Evolutionary conservation across 2,797 vertebrate species (phyloP).

Genomic region (Hemitrygon akajei): DNA sequence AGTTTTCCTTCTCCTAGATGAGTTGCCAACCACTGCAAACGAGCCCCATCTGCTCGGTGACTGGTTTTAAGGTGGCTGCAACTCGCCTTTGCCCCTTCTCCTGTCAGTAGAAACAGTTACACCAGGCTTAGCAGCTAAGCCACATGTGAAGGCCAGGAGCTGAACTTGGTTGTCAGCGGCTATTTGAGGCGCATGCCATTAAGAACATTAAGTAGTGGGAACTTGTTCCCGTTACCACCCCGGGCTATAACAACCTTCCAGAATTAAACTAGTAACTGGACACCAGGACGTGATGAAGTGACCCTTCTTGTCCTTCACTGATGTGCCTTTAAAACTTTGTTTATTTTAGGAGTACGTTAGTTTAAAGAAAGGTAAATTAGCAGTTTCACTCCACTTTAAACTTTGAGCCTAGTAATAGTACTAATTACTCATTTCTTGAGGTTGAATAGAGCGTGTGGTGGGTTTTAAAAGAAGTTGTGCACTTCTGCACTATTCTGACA

Average conservation of each 20-base stretch:
- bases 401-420: neutral
- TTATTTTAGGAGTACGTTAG: neutral
- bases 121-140: no score
- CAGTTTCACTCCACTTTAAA: neutral
- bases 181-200: no score
- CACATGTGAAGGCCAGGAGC: no score
- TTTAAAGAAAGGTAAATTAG: neutral
- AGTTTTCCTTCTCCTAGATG: no score
- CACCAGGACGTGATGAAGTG: neutral
- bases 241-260: neutral
- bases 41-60: no score
- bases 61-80: no score
- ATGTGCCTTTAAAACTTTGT: neutral
- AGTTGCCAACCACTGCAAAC: no score
- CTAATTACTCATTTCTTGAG: neutral
- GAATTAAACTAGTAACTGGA: neutral
- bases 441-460: neutral
- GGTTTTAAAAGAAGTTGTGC: constrained; percentile 8
- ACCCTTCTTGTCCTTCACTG: neutral
- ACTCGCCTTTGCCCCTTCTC: no score
- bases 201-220: no score
- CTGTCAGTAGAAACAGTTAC: no score
- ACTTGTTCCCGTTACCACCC: no score
- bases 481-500: neutral
- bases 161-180: no score